Evolutionary conservation across 2,888 invertebrate genomes (phyloP).

Genomic region (Temnothorax ravouxi): DNA sequence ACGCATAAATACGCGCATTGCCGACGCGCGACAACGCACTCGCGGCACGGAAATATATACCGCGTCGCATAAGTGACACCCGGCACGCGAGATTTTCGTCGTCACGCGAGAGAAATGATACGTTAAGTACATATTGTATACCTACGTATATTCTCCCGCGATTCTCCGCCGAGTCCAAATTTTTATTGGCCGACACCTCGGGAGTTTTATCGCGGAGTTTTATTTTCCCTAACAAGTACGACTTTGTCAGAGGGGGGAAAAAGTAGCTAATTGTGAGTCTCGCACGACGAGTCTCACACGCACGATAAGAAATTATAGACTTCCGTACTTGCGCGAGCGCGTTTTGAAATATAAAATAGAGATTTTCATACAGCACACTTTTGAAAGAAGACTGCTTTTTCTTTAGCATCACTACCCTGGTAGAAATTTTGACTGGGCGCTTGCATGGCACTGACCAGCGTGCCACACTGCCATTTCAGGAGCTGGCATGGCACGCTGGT

Average conservation of each 20-base stretch:
- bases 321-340: neutral
- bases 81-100: conserved; percentile 48
- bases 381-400: neutral
- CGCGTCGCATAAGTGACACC: conserved; percentile 53
- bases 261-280: conserved; percentile 33
- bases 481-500: too few species aligned
- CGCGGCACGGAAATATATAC: conserved; percentile 65
- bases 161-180: conserved; percentile 38
- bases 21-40: conserved; percentile 39
- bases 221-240: conserved; percentile 36
- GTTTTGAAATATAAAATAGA: neutral
- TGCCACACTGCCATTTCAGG: too few species aligned
- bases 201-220: conserved; percentile 42
- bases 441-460: too few species aligned
- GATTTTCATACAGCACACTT: neutral
- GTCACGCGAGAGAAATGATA: conserved; percentile 50
- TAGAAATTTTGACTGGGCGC: too few species aligned
- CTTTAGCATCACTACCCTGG: too few species aligned
- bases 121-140: conserved; percentile 37
- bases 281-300: conserved; percentile 18
- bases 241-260: conserved; percentile 31
- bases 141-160: neutral
- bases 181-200: conserved; percentile 50
- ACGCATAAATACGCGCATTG: conserved; percentile 40
- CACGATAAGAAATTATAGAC: conserved; percentile 33